A percentile compares a stretch with the other conserved stretches of the same genome.
Evolutionary conservation across 2,797 vertebrate genomes (phyloP).

Genomic region (Cetoscarus ocellatus): DNA sequence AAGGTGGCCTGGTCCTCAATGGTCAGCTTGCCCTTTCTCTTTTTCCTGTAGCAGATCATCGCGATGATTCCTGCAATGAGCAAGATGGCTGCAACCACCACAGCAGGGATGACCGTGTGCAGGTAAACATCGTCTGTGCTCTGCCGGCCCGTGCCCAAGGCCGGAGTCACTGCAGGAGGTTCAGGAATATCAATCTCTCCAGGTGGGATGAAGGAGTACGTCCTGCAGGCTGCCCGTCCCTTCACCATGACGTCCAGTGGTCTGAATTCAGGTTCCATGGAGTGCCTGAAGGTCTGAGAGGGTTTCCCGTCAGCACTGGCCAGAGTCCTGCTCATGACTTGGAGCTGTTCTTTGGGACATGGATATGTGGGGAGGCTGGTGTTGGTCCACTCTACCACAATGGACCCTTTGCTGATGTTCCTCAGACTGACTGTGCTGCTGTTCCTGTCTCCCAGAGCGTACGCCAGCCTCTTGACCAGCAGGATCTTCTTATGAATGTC

Average conservation of each 20-base stretch:
- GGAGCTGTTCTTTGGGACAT: constrained; percentile 93
- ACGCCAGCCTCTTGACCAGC: constrained; percentile 93
- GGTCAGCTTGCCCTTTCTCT: constrained; percentile 96
- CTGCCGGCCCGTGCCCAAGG: constrained; percentile 89
- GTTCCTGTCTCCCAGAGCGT: constrained; percentile 93
- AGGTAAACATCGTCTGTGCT: constrained; percentile 96
- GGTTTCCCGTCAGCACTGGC: constrained; percentile 85
- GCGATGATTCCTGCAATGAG: constrained; percentile 95
- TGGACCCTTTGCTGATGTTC: constrained; percentile 92
- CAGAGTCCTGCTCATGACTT: constrained; percentile 87
- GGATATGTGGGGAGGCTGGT: constrained; percentile 91
- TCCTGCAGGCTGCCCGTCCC: constrained; percentile 89
- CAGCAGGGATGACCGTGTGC: constrained; percentile 96
- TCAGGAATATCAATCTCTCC: constrained; percentile 73
- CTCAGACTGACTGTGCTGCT: constrained; percentile 93
- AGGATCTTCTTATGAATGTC: constrained; percentile 94
- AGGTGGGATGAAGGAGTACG: constrained; percentile 89
- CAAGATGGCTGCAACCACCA: constrained; percentile 95
- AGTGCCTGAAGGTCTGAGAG: constrained; percentile 75
- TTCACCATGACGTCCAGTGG: constrained; percentile 86
- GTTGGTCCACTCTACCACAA: constrained; percentile 96
- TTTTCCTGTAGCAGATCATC: constrained; percentile 99
- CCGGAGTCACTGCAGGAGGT: constrained; percentile 79
- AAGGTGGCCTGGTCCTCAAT: constrained; percentile 99
- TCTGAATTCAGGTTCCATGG: constrained; percentile 92